These are phyloP conservation scores for Myotis brandtii DNA, from an alignment of 2,113 vertebrate species.

Conservation along the genomic window DNA sequence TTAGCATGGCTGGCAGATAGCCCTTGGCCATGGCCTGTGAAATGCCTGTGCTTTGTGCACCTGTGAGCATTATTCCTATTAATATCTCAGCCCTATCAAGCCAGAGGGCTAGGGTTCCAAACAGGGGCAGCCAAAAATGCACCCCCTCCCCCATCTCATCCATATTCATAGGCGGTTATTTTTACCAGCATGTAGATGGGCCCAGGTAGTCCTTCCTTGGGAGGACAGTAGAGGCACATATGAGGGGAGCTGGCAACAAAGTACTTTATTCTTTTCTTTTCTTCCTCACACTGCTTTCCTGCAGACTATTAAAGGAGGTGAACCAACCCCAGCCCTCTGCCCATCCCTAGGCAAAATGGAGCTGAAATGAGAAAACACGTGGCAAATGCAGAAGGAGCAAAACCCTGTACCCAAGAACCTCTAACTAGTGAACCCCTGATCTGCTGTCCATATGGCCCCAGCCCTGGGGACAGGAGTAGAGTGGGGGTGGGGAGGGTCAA, in stretches of 20 bases:
- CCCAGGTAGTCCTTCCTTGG: not conserved
- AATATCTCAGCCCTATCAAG: slow-evolving; percentile 16
- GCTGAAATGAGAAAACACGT: slow-evolving; percentile 44
- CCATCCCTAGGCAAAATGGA: slow-evolving; percentile 21
- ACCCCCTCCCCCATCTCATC: not conserved
- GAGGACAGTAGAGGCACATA: not conserved
- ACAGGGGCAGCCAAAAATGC: not conserved
- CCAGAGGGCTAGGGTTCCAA: slow-evolving; percentile 44
- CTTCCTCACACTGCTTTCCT: slow-evolving; percentile 70
- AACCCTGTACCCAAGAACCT: not conserved
- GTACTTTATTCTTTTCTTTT: not conserved
- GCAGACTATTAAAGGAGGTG: not conserved
- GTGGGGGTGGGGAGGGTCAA: not conserved
- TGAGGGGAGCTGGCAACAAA: not conserved
- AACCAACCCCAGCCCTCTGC: not conserved
- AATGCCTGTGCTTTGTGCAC: slow-evolving; percentile 70
- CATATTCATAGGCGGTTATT: slow-evolving; percentile 53
- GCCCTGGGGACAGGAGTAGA: not conserved
- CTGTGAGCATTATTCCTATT: slow-evolving; percentile 63
- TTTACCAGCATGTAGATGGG: slow-evolving; percentile 48
- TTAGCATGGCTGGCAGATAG: not conserved
- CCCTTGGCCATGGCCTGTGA: slow-evolving; percentile 5
- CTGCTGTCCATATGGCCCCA: not conserved
- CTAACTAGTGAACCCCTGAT: not conserved
- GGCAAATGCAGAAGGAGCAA: not conserved